phyloP scores from a whole-genome alignment of 30 jellyfish, hydroid and myxozoan species.

The Hydra vulgaris region DNA sequence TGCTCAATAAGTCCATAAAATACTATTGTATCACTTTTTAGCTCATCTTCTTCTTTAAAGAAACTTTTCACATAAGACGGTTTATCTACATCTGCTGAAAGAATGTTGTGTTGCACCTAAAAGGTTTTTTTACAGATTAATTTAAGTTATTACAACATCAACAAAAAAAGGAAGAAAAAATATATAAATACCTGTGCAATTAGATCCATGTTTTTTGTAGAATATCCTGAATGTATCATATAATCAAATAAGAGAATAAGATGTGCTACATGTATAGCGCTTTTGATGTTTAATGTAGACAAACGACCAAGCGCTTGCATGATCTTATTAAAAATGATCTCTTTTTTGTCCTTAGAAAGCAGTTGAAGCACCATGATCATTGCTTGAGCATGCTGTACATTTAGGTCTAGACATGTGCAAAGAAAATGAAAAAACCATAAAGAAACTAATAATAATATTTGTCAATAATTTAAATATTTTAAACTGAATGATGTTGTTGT shows the following conservation, averaged over 20 bases:
- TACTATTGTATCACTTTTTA: not conserved
- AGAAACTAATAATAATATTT: not conserved
- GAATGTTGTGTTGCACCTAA: slow-evolving; percentile 24
- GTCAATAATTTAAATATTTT: too few species aligned
- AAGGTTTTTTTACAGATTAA: too few species aligned
- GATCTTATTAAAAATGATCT: slow-evolving; percentile 20
- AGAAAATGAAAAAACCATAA: not conserved
- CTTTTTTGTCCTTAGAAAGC: slow-evolving; percentile 29
- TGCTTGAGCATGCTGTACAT: slow-evolving; percentile 64
- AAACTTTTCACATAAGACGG: slow-evolving; percentile 1
- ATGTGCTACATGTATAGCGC: slow-evolving; percentile 18
- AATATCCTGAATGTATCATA: slow-evolving; percentile 1
- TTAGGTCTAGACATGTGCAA: slow-evolving; percentile 36
- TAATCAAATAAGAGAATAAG: slow-evolving; percentile 15
- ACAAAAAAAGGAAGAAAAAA: too few species aligned
- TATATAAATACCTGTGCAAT: slow-evolving; percentile 22
- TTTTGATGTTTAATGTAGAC: not conserved
- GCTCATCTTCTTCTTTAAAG: slow-evolving; percentile 5
- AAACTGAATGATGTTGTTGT: too few species aligned
- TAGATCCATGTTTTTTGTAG: not conserved
- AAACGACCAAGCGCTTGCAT: slow-evolving; percentile 3
- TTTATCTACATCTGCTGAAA: not conserved
- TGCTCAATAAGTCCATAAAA: slow-evolving; percentile 3
- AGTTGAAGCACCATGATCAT: slow-evolving; percentile 43
- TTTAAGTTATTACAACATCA: too few species aligned